phyloP scores from a whole-genome alignment of 2,113 vertebrate species.

The Ahaetulla prasina region DNA sequence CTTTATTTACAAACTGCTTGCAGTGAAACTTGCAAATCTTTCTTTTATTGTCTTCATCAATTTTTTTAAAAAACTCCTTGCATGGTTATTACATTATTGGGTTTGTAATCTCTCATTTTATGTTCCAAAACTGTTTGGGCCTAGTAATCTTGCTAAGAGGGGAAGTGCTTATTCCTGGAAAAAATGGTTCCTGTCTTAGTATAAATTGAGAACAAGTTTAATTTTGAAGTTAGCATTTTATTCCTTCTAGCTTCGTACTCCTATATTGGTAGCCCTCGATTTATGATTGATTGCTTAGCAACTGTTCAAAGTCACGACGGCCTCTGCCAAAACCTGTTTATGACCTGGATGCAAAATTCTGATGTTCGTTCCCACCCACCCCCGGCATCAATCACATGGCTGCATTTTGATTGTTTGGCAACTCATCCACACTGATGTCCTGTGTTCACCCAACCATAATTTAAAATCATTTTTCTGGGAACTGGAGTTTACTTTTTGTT shows the following conservation, averaged over 20 bases:
- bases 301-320: neutral
- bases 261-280: neutral
- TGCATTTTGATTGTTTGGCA: neutral
- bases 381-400: neutral
- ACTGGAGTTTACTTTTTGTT: neutral
- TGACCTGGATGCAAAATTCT: neutral
- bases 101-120: neutral
- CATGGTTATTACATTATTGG: neutral
- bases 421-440: neutral
- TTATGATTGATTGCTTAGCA: neutral
- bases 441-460: neutral
- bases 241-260: neutral
- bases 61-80: neutral
- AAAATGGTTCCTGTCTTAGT: neutral
- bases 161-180: neutral
- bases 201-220: neutral
- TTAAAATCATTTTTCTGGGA: neutral
- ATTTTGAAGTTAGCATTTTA: neutral
- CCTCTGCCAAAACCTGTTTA: neutral
- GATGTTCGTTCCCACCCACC: neutral
- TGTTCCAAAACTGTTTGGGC: neutral
- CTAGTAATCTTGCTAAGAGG: neutral
- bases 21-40: neutral
- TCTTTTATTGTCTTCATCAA: neutral
- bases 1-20: neutral